Evolutionary conservation across 1,140 invertebrate genomes (phyloP), one percentile per base, ranked within the genome.

Genomic region (Cataglyphis hispanica): DNA sequence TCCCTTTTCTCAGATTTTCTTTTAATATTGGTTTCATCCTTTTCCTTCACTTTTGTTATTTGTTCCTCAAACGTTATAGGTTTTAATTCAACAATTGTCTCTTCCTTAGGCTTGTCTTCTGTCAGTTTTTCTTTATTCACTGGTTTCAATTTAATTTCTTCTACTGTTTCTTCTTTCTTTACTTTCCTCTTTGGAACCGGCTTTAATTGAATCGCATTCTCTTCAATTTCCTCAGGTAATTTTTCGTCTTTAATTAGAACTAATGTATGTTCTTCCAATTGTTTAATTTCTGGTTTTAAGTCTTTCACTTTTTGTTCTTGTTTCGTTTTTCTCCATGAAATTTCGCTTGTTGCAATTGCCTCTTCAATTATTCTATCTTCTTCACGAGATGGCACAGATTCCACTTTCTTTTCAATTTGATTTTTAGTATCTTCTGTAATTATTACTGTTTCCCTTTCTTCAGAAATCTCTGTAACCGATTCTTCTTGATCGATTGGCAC

Each of bases 41-140:
- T 86, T 53, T 89, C 89, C 77, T 91, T 84, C n/a, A 67, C 10
- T 27, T 83, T 61, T 25, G 87, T 81, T 70, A 86, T 83, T 67
- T 89, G 87, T 64, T 90, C 43, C 31, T 76, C 58, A 60, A 85
- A 40, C 78, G 95, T 95, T n/a, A 95, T 92, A 25, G 91, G 93
- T 19, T 95, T 94, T 92, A 95, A 93, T 90, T 94, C 89, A 64
- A 94, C 94, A 84, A 94, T 91, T 84, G 95, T 88, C 61, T 92
- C 89, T 64, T 93, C 75, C 25, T 67, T 95, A 19, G 92, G 75
- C 11, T 93, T 91, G 74, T 95, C 93, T 63, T 94, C 91, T 8
- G 84, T 46, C 93, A 69, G 13, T 84, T 93, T 91, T 89, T 90
- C 92, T 80, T 70, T 91, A 81, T 84, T 90, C 10, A 88, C 60